A percentile compares a stretch with the other conserved stretches of the same genome.
Evolutionary conservation across 2,888 invertebrate species (phyloP).

Genomic region (Ormyrus nitidulus): DNA sequence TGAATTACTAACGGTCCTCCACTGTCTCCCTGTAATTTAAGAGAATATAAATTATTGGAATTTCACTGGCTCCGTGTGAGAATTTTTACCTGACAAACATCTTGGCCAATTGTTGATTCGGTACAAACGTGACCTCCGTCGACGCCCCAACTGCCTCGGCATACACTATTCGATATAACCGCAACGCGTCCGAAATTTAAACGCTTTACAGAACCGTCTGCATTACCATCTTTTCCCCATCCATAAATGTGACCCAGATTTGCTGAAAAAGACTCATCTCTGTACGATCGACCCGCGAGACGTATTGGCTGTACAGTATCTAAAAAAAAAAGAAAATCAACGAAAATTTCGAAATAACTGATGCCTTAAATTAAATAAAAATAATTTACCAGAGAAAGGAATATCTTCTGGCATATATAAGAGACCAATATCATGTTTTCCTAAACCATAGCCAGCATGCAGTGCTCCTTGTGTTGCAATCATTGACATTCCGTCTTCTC

Average conservation of each 20-base stretch:
- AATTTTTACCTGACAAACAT: constrained; percentile 62
- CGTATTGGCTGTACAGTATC: constrained; percentile 27
- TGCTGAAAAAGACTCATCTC: constrained; percentile 14
- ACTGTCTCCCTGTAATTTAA: constrained; percentile 61
- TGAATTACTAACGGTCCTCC: constrained; percentile 62
- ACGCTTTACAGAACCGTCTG: too few species aligned
- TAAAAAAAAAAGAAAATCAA: background rate
- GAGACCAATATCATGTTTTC: constrained; percentile 61
- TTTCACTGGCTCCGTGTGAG: background rate
- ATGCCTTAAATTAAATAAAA: background rate
- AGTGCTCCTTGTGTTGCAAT: constrained; percentile 51
- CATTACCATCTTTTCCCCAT: too few species aligned
- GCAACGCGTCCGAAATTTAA: too few species aligned
- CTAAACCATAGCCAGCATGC: constrained; percentile 56
- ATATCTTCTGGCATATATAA: constrained; percentile 62
- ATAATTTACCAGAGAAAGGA: constrained; percentile 59
- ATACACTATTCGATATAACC: constrained; percentile 13
- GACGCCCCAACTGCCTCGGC: constrained; percentile 53
- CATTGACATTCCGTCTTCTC: constrained; percentile 60
- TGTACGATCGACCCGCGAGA: too few species aligned
- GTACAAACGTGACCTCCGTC: constrained; percentile 60
- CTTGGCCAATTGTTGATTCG: constrained; percentile 46
- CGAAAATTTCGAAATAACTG: constrained; percentile 17
- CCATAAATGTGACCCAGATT: too few species aligned
- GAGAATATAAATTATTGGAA: constrained; percentile 2